phyloP scores from a whole-genome alignment of 2,888 invertebrate species.

The Diarsia dahlii region DNA sequence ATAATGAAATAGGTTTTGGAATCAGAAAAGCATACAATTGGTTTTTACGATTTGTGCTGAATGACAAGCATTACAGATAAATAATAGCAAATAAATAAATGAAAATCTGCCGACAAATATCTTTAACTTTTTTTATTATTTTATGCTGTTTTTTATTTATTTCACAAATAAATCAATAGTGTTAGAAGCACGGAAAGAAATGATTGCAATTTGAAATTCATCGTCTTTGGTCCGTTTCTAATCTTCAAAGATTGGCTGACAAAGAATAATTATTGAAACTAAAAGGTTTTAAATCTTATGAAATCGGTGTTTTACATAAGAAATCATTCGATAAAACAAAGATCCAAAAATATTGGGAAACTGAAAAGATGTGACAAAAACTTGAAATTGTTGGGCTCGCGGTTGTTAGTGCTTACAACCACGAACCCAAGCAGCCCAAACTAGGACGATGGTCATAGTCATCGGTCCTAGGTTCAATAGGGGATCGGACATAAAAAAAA shows the following conservation, averaged over 20 bases:
- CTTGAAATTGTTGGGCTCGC: not conserved
- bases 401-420: not conserved
- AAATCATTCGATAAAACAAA: not conserved
- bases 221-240: not conserved
- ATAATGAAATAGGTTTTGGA: constrained; percentile 23
- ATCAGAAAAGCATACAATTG: constrained; percentile 15
- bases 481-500: no score
- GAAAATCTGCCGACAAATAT: not conserved
- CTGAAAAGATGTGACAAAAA: not conserved
- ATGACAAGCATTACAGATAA: constrained; percentile 3
- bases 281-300: not conserved
- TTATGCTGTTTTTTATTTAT: no score
- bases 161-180: no score
- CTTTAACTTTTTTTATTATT: constrained; percentile 2
- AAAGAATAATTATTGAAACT: not conserved
- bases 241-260: not conserved
- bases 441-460: no score
- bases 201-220: not conserved
- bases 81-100: constrained; percentile 23
- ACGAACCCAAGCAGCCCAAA: no score
- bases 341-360: not conserved
- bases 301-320: not conserved
- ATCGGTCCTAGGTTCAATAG: not conserved
- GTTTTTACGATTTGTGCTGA: constrained; percentile 1
- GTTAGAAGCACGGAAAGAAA: not conserved